A percentile compares a stretch with the other conserved stretches of the same genome.
phyloP scores from a whole-genome alignment of 2,113 vertebrate genomes.

The Spilogale gracilis region DNA sequence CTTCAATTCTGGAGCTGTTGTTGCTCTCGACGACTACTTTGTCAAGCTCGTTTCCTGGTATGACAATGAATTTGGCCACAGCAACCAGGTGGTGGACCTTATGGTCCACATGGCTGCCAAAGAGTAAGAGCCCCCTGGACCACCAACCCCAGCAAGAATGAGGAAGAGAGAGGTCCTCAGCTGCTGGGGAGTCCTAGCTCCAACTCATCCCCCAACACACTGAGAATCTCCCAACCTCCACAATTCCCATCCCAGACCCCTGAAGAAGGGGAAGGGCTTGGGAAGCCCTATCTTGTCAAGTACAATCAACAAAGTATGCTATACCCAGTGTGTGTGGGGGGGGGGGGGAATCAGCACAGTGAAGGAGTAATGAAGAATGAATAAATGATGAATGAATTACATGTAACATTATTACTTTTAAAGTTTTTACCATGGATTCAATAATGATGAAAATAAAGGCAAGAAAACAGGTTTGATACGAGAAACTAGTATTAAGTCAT shows the following conservation, averaged over 20 bases:
- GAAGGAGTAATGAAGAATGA: not conserved
- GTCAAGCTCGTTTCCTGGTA: not conserved
- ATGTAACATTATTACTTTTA: too few relatives aligned
- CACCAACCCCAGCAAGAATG: not conserved
- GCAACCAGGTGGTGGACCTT: not conserved
- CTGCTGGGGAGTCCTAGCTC: not conserved
- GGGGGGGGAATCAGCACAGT: accelerated
- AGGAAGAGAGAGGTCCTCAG: not conserved
- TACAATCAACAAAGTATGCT: not conserved
- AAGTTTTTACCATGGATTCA: not conserved
- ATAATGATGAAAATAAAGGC: not conserved
- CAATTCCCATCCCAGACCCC: not conserved
- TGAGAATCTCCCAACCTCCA: not conserved
- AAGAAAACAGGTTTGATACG: not conserved
- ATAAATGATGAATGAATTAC: not conserved
- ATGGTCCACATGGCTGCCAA: not conserved
- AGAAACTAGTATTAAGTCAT: not conserved
- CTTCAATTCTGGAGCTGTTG: not conserved
- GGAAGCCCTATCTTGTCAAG: not conserved
- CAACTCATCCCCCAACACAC: not conserved
- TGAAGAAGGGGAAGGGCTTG: not conserved
- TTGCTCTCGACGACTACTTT: not conserved
- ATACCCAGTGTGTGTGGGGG: not conserved
- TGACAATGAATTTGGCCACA: not conserved
- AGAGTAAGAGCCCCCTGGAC: not conserved